Evolutionary conservation across 2,888 invertebrate genomes (phyloP).

Genomic region (Rhimphoctona megacephalus): DNA sequence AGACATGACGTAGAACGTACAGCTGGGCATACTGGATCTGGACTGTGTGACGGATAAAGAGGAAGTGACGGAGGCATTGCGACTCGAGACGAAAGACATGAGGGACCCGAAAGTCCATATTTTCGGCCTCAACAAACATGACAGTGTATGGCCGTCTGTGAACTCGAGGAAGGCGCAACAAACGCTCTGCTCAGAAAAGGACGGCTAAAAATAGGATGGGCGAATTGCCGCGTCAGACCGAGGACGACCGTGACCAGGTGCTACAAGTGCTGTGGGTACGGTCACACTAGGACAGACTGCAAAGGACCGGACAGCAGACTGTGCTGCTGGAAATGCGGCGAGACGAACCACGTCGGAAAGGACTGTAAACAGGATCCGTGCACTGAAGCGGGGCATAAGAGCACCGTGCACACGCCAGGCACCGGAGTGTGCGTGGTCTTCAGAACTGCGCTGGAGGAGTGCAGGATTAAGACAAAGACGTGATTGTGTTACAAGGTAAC

Average conservation of each 20-base stretch:
- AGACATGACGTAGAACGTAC: conserved; percentile 26
- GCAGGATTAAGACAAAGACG: conserved; percentile 44
- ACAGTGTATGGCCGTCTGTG: conserved; percentile 52
- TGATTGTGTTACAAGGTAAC: conserved; percentile 39
- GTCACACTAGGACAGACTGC: conserved; percentile 15
- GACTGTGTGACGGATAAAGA: not conserved
- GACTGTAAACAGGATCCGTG: conserved; percentile 29
- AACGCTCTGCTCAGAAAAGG: conserved; percentile 25
- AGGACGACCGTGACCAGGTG: conserved; percentile 48
- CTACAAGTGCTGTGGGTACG: conserved; percentile 17
- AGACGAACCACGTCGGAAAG: conserved; percentile 28
- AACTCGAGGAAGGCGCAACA: conserved; percentile 34
- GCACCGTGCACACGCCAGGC: too few relatives aligned
- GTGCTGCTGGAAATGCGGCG: conserved; percentile 54
- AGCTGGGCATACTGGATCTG: conserved; percentile 21
- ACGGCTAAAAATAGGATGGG: conserved; percentile 34
- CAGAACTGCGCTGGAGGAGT: too few relatives aligned
- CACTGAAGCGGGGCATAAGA: conserved; percentile 41
- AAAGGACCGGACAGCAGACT: conserved; percentile 5
- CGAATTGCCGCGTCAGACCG: conserved; percentile 44
- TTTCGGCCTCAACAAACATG: too few relatives aligned
- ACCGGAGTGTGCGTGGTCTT: too few relatives aligned
- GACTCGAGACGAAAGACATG: too few relatives aligned
- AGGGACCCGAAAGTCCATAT: too few relatives aligned
- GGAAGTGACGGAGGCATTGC: too few relatives aligned